phyloP scores from a whole-genome alignment of 2,888 invertebrate species.

The Heliconius sara region DNA sequence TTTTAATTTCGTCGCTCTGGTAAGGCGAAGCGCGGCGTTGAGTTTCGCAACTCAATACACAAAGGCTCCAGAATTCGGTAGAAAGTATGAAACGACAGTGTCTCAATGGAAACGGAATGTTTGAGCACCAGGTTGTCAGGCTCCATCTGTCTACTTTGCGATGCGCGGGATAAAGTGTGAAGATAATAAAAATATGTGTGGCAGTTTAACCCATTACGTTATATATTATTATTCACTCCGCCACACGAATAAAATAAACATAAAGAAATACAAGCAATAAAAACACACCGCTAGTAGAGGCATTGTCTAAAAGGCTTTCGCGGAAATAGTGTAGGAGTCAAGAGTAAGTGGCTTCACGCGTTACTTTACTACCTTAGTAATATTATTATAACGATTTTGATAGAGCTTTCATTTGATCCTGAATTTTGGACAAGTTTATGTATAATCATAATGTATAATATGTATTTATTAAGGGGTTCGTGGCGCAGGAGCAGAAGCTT shows the following conservation, averaged over 20 bases:
- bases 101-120: no score
- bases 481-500: no score
- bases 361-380: slow-evolving; percentile 14
- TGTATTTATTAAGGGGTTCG: no score
- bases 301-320: slow-evolving; percentile 17
- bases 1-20: no score
- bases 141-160: no score
- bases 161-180: no score
- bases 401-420: slow-evolving; percentile 20
- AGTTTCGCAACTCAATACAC: no score
- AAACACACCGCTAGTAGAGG: slow-evolving; percentile 15
- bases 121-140: no score
- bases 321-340: slow-evolving; percentile 24
- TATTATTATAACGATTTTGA: slow-evolving; percentile 28
- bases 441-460: not conserved
- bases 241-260: not conserved
- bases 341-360: slow-evolving; percentile 23
- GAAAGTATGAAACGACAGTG: no score
- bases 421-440: not conserved
- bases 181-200: no score
- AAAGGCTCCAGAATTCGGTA: no score
- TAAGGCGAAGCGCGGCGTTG: no score
- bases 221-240: not conserved
- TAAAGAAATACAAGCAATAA: slow-evolving; percentile 10
- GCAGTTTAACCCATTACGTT: not conserved